Evolutionary conservation across 2,797 vertebrate genomes (phyloP), one percentile per base, ranked within the genome.

Genomic region (Phataginus tetradactyla): DNA sequence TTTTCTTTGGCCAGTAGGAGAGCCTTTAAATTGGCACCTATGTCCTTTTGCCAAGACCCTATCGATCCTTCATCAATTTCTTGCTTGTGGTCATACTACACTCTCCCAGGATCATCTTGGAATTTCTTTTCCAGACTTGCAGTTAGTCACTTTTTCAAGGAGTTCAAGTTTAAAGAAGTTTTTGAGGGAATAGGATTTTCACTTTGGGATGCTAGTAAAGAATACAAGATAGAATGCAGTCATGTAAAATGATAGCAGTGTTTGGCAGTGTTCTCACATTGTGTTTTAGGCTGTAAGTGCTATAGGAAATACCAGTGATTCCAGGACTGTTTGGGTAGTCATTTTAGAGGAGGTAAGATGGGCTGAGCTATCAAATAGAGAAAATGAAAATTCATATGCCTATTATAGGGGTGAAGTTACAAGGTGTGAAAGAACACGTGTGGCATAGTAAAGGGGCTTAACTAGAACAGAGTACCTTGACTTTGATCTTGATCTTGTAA

Each of bases 81-180:
- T 78, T 94, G 64, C 75, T 94, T 87, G 42, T 39, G 23, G 27
- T 49, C 64, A 84, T 23, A 53, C 14, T 49, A 45, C 57, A 83
- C 68, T 92, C 20, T 93, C 39, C 64, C 79, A 91, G 86, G 63
- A 45, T 84, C 29, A 63, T 87, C 63, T 84, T 87, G 59, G 75
- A 90, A 84, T 95, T 89, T 96, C 86, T 86, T 90, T 14, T 7
- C 39, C 59, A 90, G 53, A 72, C 27, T 88, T 96, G 61, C 27
- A 57, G 68, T 72, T 68, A 49, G 21, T 57, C 18, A 34, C 29
- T 92, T 86, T 94, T 55, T 80, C 42, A 90, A 89, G 74, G 37
- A 90, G 25, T 7, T 8, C 57, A 77, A 66, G 32, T 92, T 95
- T 39, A 81, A 74, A 83, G 45, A 87, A 10, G 66, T 72, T 74